phyloP scores from a whole-genome alignment of 2,888 invertebrate genomes.

The Meloe dianella region DNA sequence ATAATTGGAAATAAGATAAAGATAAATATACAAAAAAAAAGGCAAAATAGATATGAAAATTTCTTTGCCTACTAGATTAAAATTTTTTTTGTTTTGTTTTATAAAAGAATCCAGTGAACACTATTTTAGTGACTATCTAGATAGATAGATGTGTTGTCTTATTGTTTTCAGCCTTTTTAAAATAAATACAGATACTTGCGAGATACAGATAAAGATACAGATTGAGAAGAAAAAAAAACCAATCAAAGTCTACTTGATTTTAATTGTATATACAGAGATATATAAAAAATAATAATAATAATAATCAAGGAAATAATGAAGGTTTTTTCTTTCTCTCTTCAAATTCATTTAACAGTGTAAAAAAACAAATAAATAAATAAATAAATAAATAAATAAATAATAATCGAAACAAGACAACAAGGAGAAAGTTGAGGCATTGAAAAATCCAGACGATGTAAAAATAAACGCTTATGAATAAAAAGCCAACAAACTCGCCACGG shows the following conservation, averaged over 20 bases:
- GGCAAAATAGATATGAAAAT: no score
- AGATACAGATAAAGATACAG: no score
- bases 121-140: no score
- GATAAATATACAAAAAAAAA: slow-evolving; percentile 20
- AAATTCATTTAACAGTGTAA: background rate
- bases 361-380: no score
- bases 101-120: no score
- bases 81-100: background rate
- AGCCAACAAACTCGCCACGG: slow-evolving; percentile 46
- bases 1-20: slow-evolving; percentile 30
- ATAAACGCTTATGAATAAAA: slow-evolving; percentile 48
- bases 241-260: background rate
- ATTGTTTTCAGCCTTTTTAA: slow-evolving; percentile 20
- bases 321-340: background rate
- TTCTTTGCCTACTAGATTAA: slow-evolving; percentile 18
- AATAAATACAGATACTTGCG: slow-evolving; percentile 14
- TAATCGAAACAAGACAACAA: background rate
- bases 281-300: background rate
- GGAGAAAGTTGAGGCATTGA: slow-evolving; percentile 34
- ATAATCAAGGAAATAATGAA: slow-evolving; percentile 5
- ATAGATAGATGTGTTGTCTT: no score
- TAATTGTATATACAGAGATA: background rate
- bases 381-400: background rate
- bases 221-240: background rate
- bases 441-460: slow-evolving; percentile 52